phyloP scores from a whole-genome alignment of 2,888 invertebrate genomes.

The Meiosimyza platycephala region DNA sequence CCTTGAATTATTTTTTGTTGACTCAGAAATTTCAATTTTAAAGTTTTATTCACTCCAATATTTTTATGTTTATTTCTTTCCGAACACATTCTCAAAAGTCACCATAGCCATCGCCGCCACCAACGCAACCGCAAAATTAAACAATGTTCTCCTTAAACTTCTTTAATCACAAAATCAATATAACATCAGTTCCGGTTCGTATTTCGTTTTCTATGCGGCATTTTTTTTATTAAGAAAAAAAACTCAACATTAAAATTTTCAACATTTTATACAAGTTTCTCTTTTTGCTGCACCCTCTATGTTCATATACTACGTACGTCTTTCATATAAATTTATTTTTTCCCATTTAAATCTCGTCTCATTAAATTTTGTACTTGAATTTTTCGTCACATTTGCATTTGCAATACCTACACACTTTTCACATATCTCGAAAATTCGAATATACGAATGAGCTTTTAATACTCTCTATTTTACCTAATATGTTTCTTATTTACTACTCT shows the following conservation, averaged over 20 bases:
- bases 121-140: conserved; percentile 1
- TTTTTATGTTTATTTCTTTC: conserved; percentile 13
- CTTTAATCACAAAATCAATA: conserved; percentile 25
- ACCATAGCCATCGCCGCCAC: conserved; percentile 1
- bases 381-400: conserved; percentile 18
- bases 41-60: conserved; percentile 27
- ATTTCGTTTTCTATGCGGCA: neutral
- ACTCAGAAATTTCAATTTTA: neutral
- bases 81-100: neutral
- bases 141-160: neutral
- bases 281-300: neutral
- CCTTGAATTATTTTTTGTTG: neutral
- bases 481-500: neutral
- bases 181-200: conserved; percentile 19
- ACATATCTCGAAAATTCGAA: too few relatives aligned
- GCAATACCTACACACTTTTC: too few relatives aligned
- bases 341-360: conserved; percentile 5
- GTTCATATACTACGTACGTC: conserved; percentile 18
- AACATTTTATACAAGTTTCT: neutral
- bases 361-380: conserved; percentile 16
- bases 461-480: neutral
- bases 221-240: too few relatives aligned
- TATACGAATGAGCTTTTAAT: neutral
- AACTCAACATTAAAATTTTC: neutral
- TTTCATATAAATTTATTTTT: conserved; percentile 2